phyloP scores from a whole-genome alignment of 2,797 vertebrate genomes.

The Acrocephalus scirpaceus region DNA sequence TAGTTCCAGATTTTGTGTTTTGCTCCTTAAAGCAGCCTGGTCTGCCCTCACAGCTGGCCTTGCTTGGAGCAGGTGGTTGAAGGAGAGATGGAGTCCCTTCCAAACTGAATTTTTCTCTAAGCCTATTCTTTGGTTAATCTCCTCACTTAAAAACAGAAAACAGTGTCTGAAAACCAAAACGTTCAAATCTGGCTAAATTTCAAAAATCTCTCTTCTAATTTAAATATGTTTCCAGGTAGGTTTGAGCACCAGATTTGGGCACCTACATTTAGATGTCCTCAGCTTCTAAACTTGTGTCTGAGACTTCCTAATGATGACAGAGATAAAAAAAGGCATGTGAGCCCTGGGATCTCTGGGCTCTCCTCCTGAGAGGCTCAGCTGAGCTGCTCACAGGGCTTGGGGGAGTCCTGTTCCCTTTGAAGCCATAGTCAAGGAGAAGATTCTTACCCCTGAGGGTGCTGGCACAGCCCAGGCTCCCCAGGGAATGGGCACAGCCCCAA shows the following conservation, averaged over 20 bases:
- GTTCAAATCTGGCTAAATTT: background rate
- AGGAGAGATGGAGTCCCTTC: background rate
- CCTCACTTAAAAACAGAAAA: background rate
- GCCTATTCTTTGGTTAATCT: background rate
- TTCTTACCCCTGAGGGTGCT: background rate
- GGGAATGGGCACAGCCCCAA: rapidly evolving
- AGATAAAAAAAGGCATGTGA: background rate
- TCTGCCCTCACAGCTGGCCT: background rate
- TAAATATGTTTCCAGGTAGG: background rate
- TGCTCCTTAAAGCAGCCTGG: background rate
- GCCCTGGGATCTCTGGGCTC: background rate
- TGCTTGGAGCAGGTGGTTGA: background rate
- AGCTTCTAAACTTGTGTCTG: background rate
- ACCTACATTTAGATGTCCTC: background rate
- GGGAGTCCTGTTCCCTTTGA: background rate
- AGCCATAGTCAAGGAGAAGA: background rate
- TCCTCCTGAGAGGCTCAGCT: background rate
- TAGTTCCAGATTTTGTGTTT: background rate
- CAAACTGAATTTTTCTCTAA: background rate
- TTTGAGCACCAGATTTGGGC: background rate
- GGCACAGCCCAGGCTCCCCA: background rate
- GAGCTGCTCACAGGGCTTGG: background rate
- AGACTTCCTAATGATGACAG: background rate
- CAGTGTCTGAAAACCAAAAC: background rate
- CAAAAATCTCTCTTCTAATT: background rate